Evolutionary conservation across 1,140 invertebrate species (phyloP).

Genomic region (Ylistrum balloti): DNA sequence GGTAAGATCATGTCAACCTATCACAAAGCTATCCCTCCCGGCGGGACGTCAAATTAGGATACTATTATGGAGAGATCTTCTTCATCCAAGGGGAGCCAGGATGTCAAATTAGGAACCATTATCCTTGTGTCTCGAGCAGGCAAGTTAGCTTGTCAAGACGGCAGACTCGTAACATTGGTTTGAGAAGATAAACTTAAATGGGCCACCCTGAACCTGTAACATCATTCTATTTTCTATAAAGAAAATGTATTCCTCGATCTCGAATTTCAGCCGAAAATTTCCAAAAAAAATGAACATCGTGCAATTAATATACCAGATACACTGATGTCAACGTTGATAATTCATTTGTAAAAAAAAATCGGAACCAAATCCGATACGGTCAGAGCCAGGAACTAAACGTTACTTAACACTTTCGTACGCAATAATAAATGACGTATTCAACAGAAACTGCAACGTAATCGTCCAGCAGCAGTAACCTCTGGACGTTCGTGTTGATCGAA

Average conservation of each 20-base stretch:
- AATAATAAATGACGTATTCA: not conserved
- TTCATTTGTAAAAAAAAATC: too few species aligned
- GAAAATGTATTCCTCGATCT: not conserved
- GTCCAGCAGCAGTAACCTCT: not conserved
- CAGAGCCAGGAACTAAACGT: too few species aligned
- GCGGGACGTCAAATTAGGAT: slow-evolving; percentile 25
- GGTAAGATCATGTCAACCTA: slow-evolving; percentile 31
- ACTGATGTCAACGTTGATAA: too few species aligned
- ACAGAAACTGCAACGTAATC: slow-evolving; percentile 16
- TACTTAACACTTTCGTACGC: not conserved
- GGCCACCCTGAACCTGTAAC: not conserved
- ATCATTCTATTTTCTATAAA: not conserved
- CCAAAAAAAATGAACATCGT: too few species aligned
- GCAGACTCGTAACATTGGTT: not conserved
- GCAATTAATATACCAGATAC: too few species aligned
- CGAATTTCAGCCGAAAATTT: too few species aligned
- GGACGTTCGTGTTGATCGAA: too few species aligned
- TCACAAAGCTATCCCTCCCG: slow-evolving; percentile 11
- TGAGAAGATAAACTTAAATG: not conserved
- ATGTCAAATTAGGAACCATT: slow-evolving; percentile 33
- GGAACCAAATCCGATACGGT: too few species aligned
- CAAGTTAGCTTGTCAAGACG: not conserved
- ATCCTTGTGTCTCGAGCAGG: not conserved
- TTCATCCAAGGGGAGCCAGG: not conserved
- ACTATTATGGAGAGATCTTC: not conserved